phyloP scores from a whole-genome alignment of 2,113 vertebrate genomes.

The Aspidoscelis tigris region DNA sequence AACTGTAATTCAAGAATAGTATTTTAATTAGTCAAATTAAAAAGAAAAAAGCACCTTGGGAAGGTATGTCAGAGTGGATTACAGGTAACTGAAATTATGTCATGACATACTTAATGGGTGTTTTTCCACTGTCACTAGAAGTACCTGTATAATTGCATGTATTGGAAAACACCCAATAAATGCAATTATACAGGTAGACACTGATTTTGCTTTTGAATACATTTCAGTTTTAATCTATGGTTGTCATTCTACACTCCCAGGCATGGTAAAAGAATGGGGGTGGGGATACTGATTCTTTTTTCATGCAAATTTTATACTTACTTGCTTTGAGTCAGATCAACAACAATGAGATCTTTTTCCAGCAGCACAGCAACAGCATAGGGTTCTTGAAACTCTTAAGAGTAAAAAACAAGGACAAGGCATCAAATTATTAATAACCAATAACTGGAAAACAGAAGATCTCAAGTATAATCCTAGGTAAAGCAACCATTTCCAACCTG shows the following conservation, averaged over 20 bases:
- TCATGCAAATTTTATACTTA: constrained; percentile 74
- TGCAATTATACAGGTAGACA: neutral
- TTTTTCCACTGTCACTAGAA: too few relatives aligned
- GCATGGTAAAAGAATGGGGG: neutral
- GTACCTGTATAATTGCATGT: too few relatives aligned
- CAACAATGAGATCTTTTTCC: constrained; percentile 94
- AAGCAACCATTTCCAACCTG: neutral
- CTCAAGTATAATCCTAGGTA: constrained; percentile 6
- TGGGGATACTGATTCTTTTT: neutral
- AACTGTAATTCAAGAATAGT: neutral
- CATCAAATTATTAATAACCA: neutral
- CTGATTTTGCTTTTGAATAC: neutral
- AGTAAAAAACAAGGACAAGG: constrained; percentile 27
- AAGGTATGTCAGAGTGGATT: neutral
- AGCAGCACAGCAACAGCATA: constrained; percentile 93
- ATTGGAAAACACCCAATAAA: neutral
- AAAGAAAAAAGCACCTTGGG: neutral
- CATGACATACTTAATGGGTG: neutral
- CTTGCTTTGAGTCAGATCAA: constrained; percentile 95
- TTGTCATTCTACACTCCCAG: constrained; percentile 1
- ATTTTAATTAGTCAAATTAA: neutral
- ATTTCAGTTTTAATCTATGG: neutral
- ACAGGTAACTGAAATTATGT: neutral
- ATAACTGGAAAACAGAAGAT: constrained; percentile 11
- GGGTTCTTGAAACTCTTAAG: constrained; percentile 93